These are phyloP conservation scores for Cantharis rufa DNA, from an alignment of 2,888 invertebrate species.

Conservation along the genomic window DNA sequence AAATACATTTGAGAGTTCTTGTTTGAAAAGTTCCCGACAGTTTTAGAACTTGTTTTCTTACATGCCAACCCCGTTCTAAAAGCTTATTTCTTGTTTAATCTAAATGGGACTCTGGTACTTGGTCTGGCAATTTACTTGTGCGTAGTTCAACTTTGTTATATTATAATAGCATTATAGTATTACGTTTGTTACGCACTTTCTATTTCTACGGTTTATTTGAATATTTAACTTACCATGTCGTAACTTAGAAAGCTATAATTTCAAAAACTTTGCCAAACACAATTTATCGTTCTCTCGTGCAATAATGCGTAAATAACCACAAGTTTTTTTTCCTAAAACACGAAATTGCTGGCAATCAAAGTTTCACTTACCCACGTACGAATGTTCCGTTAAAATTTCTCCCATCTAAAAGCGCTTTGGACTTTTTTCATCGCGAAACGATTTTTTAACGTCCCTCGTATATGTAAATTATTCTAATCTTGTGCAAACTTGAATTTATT, in stretches of 20 bases:
- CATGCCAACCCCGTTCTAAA: slow-evolving; percentile 35
- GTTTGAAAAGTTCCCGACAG: slow-evolving; percentile 42
- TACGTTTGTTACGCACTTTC: background rate
- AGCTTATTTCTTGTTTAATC: slow-evolving; percentile 47
- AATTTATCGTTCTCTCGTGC: background rate
- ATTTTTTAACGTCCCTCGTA: background rate
- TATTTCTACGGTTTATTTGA: background rate
- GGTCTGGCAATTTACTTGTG: slow-evolving; percentile 40
- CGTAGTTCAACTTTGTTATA: background rate
- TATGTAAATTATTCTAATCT: background rate
- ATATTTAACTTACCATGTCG: background rate
- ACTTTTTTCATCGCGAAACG: no score
- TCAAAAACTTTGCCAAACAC: background rate
- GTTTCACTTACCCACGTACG: background rate
- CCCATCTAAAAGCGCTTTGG: background rate
- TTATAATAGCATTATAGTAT: background rate
- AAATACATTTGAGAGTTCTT: slow-evolving; percentile 38
- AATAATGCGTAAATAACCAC: slow-evolving; percentile 1
- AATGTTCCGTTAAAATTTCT: no score
- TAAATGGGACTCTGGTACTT: slow-evolving; percentile 41
- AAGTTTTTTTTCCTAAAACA: background rate
- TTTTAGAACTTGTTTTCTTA: slow-evolving; percentile 44
- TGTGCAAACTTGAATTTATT: background rate
- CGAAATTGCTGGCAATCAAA: background rate
- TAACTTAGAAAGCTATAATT: background rate